Evolutionary conservation across 1,140 invertebrate species (phyloP), one percentile per base, ranked within the genome.

Genomic region (Diorhabda elongata): DNA sequence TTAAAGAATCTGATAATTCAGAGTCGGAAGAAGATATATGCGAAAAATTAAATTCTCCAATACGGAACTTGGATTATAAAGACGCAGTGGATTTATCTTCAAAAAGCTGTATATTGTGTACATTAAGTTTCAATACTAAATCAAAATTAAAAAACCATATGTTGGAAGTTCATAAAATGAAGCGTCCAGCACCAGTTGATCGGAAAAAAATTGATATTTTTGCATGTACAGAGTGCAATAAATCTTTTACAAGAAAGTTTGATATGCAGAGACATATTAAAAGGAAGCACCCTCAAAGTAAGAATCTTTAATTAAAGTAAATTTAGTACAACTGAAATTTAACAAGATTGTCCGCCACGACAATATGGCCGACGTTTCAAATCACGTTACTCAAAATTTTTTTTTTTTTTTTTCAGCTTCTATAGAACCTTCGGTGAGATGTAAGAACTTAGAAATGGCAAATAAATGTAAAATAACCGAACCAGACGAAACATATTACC

Each of bases 401-500:
- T 2, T 3, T 0, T 52, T 9, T 52, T 52, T 8, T 52, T 52
- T 52, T 52, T 52, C n/a, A 52, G 47, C 47, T n/a, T 52, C 47
- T 3, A 52, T 64, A 8, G 4, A 41, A 60, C 26, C 62, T 5
- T 62, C 68, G 43, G 11, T 67, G 11, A 61, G 42, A 43, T 52
- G 71, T 6, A 45, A 60, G 42, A 58, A 73, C 56, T 58, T 62
- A 41, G 67, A 71, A 4, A 57, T 75, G 64, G 61, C 71, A 58
- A 5, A 60, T 43, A 45, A 69, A 62, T 75, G 77, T 64, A 72
- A 76, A 69, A 63, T 69, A 2, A 69, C 72, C 0, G 5, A 43
- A 5, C 69, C 80, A 44, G 79, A 77, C 2, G 80, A 75, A 45
- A 75, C 66, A 7, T 79, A 77, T 72, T 83, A 80, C 42, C 70